Evolutionary conservation across 2,888 invertebrate species (phyloP), one percentile per base, ranked within the genome.

Genomic region (Harpalus rubripes): DNA sequence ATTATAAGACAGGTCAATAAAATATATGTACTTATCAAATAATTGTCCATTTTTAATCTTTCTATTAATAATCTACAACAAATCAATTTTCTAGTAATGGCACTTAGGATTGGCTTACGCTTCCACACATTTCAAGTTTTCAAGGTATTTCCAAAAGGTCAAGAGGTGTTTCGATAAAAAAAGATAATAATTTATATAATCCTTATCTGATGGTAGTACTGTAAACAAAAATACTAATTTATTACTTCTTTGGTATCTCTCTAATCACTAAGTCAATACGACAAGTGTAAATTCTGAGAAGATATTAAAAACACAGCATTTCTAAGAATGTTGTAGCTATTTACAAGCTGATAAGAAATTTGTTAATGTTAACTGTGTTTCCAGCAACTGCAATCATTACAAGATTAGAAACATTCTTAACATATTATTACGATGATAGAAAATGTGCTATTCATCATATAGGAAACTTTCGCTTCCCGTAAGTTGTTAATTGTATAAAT

Each of bases 281-380:
- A 44, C 44, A 52, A 52, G 44, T 52, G 44, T 52, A 52, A 52
- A 52, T 52, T 52, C 44, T 52, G 44, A 2, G 44, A 52, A 52
- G 44, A 52, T 52, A 52, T 52, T 52, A 52, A 52, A 52, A 52
- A 52, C 44, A 52, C 44, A 8, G 44, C 10, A 12, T 52, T 52
- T 52, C 44, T 5, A 52, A 52, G 44, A 52, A 52, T 52, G 44
- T 52, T 52, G 44, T 52, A 1, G 44, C 6, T 32, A 32, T 32
- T 32, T 32, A 32, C 32, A 32, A 32, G 32, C 32, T 52, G 44
- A 72, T 72, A 72, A 39, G 32, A 52, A 52, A 52, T 10, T 52
- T 39, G 41, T 72, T 72, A 72, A 41, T 16, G 72, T 72, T 15
- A 22, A 32, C 16, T 65, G 22, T 22, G 32, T 32, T 32, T 52